phyloP scores from a whole-genome alignment of 2,888 invertebrate species.

The Synanthedon tipuliformis region DNA sequence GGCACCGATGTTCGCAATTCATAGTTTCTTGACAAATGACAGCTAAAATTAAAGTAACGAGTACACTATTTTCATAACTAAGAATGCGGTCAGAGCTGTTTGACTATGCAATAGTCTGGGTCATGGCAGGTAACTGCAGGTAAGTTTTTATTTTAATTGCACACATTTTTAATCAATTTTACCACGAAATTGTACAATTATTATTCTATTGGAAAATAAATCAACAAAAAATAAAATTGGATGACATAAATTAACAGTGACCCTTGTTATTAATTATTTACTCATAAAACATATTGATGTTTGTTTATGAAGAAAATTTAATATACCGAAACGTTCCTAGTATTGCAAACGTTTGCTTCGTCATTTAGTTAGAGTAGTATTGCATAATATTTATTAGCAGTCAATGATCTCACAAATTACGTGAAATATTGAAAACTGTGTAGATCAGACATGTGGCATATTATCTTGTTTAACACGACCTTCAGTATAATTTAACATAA shows the following conservation, averaged over 20 bases:
- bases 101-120: neutral
- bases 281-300: no score
- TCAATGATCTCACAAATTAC: neutral
- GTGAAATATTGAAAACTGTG: neutral
- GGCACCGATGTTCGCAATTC: conserved; percentile 37
- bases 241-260: no score
- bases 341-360: no score
- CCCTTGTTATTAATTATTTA: no score
- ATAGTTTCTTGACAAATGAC: conserved; percentile 45
- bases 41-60: conserved; percentile 51
- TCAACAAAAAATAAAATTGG: no score
- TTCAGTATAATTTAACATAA: neutral
- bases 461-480: neutral
- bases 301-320: no score
- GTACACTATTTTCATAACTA: conserved; percentile 16
- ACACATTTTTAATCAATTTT: neutral
- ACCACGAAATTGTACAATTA: no score
- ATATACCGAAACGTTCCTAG: no score
- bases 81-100: conserved; percentile 11
- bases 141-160: neutral
- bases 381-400: neutral
- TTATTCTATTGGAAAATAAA: no score
- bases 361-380: no score
- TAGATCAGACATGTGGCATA: neutral
- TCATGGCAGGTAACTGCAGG: neutral